Evolutionary conservation across 2,888 invertebrate genomes (phyloP).

Genomic region (Amiota minor): DNA sequence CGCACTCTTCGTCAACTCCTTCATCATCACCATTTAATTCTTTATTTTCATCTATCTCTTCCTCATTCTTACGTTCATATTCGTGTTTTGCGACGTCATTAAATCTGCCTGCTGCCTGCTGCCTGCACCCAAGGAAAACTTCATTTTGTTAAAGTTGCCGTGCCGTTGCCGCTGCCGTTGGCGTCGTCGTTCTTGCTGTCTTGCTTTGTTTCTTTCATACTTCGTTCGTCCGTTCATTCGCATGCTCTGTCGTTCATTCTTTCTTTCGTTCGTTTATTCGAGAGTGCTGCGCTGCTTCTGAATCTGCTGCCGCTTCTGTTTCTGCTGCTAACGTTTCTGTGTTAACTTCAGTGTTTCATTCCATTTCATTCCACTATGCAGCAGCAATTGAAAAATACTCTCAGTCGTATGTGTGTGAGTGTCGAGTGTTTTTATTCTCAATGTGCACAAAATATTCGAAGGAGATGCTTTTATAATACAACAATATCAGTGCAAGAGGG

Average conservation of each 20-base stretch:
- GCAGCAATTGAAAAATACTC: neutral
- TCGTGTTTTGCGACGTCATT: conserved; percentile 37
- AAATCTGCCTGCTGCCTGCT: conserved; percentile 34
- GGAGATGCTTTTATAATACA: neutral
- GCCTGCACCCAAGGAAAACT: conserved; percentile 53
- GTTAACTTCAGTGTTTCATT: conserved; percentile 60
- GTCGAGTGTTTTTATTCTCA: conserved; percentile 15
- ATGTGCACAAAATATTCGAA: neutral
- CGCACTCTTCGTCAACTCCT: neutral
- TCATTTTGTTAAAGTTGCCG: conserved; percentile 60
- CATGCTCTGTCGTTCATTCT: conserved; percentile 40
- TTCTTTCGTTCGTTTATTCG: conserved; percentile 53
- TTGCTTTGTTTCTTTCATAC: conserved; percentile 65
- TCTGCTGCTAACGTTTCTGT: conserved; percentile 23
- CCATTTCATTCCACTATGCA: conserved; percentile 45
- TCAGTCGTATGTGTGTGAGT: conserved; percentile 34
- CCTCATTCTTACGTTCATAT: neutral
- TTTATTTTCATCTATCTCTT: neutral
- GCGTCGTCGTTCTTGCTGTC: conserved; percentile 19
- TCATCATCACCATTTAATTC: neutral
- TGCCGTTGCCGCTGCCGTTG: neutral
- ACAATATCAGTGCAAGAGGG: conserved; percentile 25
- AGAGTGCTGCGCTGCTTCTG: neutral
- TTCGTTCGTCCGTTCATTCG: conserved; percentile 51
- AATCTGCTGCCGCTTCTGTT: too few relatives aligned